Evolutionary conservation across 2,113 vertebrate species (phyloP).

Genomic region (Corvus moneduloides): DNA sequence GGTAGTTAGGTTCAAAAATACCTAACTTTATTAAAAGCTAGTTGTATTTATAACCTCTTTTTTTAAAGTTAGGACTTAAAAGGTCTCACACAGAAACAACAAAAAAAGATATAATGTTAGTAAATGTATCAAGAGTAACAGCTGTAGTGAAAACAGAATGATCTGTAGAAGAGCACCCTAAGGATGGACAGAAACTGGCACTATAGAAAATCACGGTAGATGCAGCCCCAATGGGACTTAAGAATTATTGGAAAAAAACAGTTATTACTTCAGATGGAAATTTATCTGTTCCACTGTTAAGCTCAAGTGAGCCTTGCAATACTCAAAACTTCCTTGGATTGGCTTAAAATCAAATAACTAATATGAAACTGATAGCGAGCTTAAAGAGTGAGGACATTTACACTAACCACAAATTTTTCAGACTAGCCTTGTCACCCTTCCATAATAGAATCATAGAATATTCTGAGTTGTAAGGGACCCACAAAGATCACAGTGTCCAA

Average conservation of each 20-base stretch:
- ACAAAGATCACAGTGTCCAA: not conserved
- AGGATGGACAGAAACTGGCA: not conserved
- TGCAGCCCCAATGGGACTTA: not conserved
- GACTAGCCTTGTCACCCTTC: not conserved
- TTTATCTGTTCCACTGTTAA: not conserved
- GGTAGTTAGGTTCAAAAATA: not conserved
- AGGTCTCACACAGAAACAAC: not conserved
- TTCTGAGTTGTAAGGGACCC: not conserved
- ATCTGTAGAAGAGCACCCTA: not conserved
- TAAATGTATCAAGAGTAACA: not conserved
- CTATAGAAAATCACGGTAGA: not conserved
- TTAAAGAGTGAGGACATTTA: not conserved
- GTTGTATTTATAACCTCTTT: not conserved
- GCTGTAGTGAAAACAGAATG: not conserved
- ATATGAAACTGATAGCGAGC: not conserved
- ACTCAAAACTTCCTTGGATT: not conserved
- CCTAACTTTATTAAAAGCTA: not conserved
- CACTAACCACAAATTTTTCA: not conserved
- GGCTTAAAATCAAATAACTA: not conserved
- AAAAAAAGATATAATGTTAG: not conserved
- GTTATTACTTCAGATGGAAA: not conserved
- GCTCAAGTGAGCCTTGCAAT: not conserved
- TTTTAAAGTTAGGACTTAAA: not conserved
- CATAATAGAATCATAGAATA: not conserved
- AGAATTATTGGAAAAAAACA: not conserved